A percentile compares a stretch with the other conserved stretches of the same genome.
These are phyloP conservation scores for Cottus gobio DNA, from an alignment of 2,113 vertebrate species.

Conservation along the genomic window DNA sequence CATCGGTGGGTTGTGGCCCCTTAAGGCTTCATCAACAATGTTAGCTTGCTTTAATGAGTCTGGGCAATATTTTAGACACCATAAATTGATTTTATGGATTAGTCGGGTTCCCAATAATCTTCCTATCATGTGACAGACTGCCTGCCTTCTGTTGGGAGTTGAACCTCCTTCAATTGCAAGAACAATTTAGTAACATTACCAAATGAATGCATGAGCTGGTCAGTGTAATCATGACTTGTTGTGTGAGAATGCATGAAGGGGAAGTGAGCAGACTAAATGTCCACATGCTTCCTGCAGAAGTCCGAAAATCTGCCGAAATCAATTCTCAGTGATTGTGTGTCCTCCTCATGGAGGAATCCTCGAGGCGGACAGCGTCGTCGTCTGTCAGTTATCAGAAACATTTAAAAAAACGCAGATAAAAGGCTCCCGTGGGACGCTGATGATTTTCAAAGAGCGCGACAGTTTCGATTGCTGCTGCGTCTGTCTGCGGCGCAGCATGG, in stretches of 20 bases:
- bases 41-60: not conserved
- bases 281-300: not conserved
- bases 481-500: constrained; percentile 47
- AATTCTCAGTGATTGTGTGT: not conserved
- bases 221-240: not conserved
- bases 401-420: constrained; percentile 30
- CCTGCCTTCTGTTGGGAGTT: not conserved
- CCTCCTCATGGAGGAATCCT: constrained; percentile 21
- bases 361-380: constrained; percentile 1
- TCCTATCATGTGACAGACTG: not conserved
- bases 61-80: not conserved
- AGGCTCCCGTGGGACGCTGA: constrained; percentile 30
- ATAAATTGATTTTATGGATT: constrained; percentile 1
- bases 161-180: not conserved
- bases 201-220: not conserved
- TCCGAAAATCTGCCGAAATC: not conserved
- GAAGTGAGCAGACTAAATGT: not conserved
- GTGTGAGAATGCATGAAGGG: not conserved
- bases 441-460: constrained; percentile 67
- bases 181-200: not conserved
- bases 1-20: not conserved
- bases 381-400: constrained; percentile 33
- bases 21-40: not conserved
- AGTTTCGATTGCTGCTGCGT: constrained; percentile 50
- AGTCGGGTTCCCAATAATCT: not conserved